phyloP scores from a whole-genome alignment of 2,888 invertebrate species.

The Yponomeuta malinellus region DNA sequence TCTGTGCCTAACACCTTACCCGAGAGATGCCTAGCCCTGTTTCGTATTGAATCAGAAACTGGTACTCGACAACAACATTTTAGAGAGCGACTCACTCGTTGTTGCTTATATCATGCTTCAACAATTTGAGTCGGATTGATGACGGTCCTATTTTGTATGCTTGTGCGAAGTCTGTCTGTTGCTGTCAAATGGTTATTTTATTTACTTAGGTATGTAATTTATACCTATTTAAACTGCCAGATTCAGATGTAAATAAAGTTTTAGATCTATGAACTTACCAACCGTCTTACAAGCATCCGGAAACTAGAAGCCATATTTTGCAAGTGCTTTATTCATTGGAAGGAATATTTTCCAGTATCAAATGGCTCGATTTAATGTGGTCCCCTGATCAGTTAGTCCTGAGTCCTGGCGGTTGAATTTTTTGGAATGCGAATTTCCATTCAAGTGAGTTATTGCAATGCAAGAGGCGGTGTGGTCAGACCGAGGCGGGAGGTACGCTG shows the following conservation, averaged over 20 bases:
- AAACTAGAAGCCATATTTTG: neutral
- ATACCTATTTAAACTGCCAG: no score
- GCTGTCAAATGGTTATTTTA: neutral
- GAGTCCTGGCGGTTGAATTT: neutral
- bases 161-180: neutral
- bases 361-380: neutral
- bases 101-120: conserved; percentile 3
- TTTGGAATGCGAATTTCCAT: conserved; percentile 8
- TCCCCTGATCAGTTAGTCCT: neutral
- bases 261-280: neutral
- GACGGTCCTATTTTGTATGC: neutral
- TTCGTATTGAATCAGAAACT: conserved; percentile 13
- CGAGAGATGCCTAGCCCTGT: conserved; percentile 7
- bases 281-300: neutral
- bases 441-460: conserved; percentile 25
- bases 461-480: conserved; percentile 21
- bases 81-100: neutral
- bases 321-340: neutral
- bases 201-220: neutral
- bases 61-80: conserved; percentile 17
- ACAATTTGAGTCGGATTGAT: neutral
- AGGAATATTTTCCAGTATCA: neutral
- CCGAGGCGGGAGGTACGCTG: conserved; percentile 18
- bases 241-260: neutral
- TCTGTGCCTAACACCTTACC: neutral